A percentile compares a stretch with the other conserved stretches of the same genome.
Conservation (phyloP, 2,888 invertebrate genomes). For the Patella caerulea region DNA sequence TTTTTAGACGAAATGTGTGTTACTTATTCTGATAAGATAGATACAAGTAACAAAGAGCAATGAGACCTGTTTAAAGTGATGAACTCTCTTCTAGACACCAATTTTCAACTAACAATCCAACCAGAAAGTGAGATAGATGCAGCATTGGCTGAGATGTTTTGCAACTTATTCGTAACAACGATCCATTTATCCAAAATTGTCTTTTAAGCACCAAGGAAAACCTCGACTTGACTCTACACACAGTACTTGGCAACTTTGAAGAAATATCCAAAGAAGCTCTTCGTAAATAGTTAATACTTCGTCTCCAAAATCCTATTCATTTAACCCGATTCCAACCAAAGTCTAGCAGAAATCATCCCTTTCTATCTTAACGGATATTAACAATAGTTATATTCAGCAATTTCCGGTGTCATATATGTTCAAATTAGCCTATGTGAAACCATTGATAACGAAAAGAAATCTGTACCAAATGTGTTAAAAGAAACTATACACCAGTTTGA, state of each 20-base stretch:
- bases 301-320: not conserved
- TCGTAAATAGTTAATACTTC: not conserved
- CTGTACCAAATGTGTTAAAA: not conserved
- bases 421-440: not conserved
- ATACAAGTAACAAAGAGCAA: not conserved
- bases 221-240: not conserved
- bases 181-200: no score
- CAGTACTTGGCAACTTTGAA: not conserved
- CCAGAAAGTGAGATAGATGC: not conserved
- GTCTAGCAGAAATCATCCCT: not conserved
- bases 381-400: not conserved
- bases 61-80: not conserved
- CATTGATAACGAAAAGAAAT: not conserved
- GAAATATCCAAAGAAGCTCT: not conserved
- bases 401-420: not conserved
- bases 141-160: not conserved
- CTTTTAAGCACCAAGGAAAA: no score
- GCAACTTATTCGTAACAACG: not conserved
- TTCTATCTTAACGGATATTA: not conserved
- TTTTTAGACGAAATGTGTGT: no score
- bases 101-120: not conserved
- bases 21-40: no score
- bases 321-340: not conserved
- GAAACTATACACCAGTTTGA: not conserved
- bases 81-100: not conserved